Evolutionary conservation across 2,888 invertebrate genomes (phyloP).

Genomic region (Agrypnus murinus): DNA sequence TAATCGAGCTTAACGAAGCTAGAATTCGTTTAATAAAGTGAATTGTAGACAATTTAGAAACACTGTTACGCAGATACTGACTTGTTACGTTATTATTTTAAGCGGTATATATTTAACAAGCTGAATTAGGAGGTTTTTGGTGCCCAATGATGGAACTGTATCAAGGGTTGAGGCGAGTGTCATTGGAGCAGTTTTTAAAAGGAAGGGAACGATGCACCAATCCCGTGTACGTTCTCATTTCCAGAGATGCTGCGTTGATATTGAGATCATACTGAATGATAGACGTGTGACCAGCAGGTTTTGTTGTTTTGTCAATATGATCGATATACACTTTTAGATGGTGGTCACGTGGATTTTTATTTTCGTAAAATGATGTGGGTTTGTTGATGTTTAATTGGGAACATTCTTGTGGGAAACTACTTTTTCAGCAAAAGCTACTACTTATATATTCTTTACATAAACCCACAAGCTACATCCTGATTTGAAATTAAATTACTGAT

Average conservation of each 20-base stretch:
- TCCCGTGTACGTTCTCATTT: slow-evolving; percentile 32
- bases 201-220: slow-evolving; percentile 50
- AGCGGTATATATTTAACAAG: slow-evolving; percentile 73
- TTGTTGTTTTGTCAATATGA: slow-evolving; percentile 41
- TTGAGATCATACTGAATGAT: slow-evolving; percentile 40
- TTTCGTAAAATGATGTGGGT: slow-evolving; percentile 59
- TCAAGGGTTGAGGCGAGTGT: slow-evolving; percentile 37
- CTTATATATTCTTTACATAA: too few relatives aligned
- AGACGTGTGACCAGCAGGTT: slow-evolving; percentile 49
- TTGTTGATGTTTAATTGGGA: slow-evolving; percentile 55
- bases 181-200: slow-evolving; percentile 42
- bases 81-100: slow-evolving; percentile 71
- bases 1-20: slow-evolving; percentile 60
- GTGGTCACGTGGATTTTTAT: slow-evolving; percentile 54
- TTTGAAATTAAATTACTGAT: too few relatives aligned
- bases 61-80: slow-evolving; percentile 66
- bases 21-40: slow-evolving; percentile 55
- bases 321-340: slow-evolving; percentile 43
- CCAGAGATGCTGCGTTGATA: slow-evolving; percentile 42
- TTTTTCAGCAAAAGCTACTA: too few relatives aligned
- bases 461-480: too few relatives aligned
- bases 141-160: slow-evolving; percentile 37
- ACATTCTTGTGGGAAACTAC: slow-evolving; percentile 68
- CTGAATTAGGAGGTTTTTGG: slow-evolving; percentile 63
- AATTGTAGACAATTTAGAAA: slow-evolving; percentile 65